A percentile compares a stretch with the other conserved stretches of the same genome.
Evolutionary conservation across 2,797 vertebrate species (phyloP).

Genomic region (Lophura swinhoii): DNA sequence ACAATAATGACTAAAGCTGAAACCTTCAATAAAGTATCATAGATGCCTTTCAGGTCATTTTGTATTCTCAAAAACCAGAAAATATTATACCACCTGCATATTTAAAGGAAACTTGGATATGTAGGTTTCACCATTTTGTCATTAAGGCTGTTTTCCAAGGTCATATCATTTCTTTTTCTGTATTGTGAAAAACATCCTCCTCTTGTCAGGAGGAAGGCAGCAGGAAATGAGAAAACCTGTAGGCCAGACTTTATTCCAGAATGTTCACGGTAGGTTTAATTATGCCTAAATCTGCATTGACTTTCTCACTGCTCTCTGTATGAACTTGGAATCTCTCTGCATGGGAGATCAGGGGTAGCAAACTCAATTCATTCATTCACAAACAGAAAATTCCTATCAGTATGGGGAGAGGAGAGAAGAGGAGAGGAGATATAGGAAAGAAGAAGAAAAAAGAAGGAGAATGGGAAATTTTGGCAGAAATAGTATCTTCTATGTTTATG

Average conservation of each 20-base stretch:
- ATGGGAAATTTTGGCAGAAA: background rate
- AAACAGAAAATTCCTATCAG: background rate
- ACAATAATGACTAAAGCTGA: background rate
- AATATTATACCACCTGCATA: background rate
- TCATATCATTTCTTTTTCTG: background rate
- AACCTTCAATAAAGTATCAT: background rate
- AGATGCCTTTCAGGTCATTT: background rate
- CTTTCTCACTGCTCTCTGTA: background rate
- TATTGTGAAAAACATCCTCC: background rate
- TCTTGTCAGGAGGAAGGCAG: background rate
- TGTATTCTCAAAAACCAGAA: background rate
- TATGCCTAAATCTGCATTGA: background rate
- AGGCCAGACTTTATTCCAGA: background rate
- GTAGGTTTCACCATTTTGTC: background rate
- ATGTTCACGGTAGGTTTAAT: background rate
- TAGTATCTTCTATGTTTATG: fast-evolving
- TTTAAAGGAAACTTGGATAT: background rate
- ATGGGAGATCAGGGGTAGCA: background rate
- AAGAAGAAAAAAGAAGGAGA: background rate
- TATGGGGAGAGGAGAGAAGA: background rate
- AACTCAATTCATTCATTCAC: no score
- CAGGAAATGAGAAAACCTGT: background rate
- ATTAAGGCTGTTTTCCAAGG: background rate
- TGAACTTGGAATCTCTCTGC: background rate
- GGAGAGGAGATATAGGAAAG: background rate